These are phyloP conservation scores for Brevimyrus niger DNA, from an alignment of 2,113 vertebrate species.

Conservation along the genomic window DNA sequence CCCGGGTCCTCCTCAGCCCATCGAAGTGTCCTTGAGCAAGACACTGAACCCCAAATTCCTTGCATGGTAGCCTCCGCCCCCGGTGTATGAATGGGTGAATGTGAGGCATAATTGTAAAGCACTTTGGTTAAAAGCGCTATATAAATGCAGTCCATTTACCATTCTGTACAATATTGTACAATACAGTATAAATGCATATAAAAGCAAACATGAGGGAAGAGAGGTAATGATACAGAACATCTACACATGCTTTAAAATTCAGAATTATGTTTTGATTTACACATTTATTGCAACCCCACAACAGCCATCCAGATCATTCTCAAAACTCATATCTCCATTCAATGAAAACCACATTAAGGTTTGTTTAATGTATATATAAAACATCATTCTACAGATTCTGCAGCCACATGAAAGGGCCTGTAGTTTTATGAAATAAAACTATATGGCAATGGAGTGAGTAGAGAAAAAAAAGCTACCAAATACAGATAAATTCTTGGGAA, in stretches of 20 bases:
- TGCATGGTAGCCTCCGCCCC: too few relatives aligned
- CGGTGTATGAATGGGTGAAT: too few relatives aligned
- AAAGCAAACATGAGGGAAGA: background rate
- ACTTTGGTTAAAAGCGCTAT: too few relatives aligned
- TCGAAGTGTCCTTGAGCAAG: too few relatives aligned
- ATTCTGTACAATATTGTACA: background rate
- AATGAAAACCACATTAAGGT: background rate
- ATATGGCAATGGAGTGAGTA: background rate
- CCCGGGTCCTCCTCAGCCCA: too few relatives aligned
- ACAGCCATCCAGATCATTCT: background rate
- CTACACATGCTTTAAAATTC: background rate
- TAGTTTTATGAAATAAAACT: background rate
- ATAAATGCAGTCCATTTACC: too few relatives aligned
- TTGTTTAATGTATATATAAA: background rate
- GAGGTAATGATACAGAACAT: background rate
- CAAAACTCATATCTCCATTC: background rate
- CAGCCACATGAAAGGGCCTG: background rate
- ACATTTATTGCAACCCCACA: background rate
- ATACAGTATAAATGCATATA: background rate
- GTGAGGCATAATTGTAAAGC: too few relatives aligned
- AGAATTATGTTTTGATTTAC: background rate
- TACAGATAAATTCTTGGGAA: background rate
- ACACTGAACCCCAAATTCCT: too few relatives aligned
- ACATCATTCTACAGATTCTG: background rate
- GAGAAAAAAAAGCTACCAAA: background rate